Evolutionary conservation across 1,140 invertebrate genomes (phyloP), one percentile per base, ranked within the genome.

Genomic region (Caerostris darwini): DNA sequence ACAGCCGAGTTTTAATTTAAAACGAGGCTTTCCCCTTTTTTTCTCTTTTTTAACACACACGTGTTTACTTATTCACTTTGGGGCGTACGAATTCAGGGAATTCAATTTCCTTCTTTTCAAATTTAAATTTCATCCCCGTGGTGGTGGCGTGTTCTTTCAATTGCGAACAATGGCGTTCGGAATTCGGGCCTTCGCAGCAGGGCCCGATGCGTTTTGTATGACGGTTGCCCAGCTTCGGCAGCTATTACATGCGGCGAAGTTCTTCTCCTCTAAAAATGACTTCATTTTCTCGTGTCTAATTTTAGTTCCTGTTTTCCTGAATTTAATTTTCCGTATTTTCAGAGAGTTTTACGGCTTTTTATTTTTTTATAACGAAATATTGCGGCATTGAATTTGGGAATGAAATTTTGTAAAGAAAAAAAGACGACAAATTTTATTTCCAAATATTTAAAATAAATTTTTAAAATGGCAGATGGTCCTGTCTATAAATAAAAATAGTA

Each of bases 81-180:
- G 58, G 53, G 57, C 69, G 19, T 59, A 34, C 56, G 71, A 77
- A 77, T 59, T 58, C 61, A 3, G 53, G 57, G 69, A 92, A 92
- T 85, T 92, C 90, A 85, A 92, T 92, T 92, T 92, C 81, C 77
- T n/a, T 19, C 90, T 85, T 85, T 92, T 92, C 77, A 92, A 92
- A 92, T 92, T 92, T 92, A 92, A 92, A 92, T 92, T 92, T 92
- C 19, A 64, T 67, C 57, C 71, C 57, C 4, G 59, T 59, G 67
- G 54, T 58, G 67, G 59, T 56, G 57, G 12, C 90, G n/a, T 67
- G 61, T 61, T n/a, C 81, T 85, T 92, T 92, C 58, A 85, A 67
- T 64, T 61, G 61, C 56, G 57, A 92, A 92, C 90, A 92, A 92
- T 92, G 81, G 50, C 34, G 19, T 77, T 77, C 50, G 69, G 69